Evolutionary conservation across 2,888 invertebrate species (phyloP).

Genomic region (Eristalis intricaria): DNA sequence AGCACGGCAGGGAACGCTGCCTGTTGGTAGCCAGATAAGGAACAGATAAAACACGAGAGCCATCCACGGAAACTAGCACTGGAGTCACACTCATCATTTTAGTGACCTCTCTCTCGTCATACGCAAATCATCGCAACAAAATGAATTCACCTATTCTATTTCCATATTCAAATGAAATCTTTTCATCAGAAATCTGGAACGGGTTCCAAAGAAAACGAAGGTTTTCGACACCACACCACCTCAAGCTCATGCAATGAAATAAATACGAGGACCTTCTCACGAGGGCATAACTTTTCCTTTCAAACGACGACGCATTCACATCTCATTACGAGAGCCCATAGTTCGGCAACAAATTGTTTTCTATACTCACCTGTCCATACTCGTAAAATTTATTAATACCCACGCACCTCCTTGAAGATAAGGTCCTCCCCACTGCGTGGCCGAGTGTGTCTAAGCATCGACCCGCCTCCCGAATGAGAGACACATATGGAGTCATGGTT

Average conservation of each 20-base stretch:
- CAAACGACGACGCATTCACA: background rate
- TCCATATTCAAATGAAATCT: too few species aligned
- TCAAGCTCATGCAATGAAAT: background rate
- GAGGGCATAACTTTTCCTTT: background rate
- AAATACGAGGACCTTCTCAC: background rate
- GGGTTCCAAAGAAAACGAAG: too few species aligned
- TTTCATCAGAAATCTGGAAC: too few species aligned
- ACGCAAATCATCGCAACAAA: too few species aligned
- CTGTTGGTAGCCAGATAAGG: too few species aligned
- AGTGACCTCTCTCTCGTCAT: too few species aligned
- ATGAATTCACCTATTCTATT: too few species aligned
- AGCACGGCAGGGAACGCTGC: too few species aligned
- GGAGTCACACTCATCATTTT: too few species aligned
- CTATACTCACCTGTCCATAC: background rate
- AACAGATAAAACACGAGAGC: too few species aligned
- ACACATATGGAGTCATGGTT: constrained; percentile 36
- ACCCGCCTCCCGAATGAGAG: background rate
- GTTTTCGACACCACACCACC: background rate
- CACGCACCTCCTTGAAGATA: constrained; percentile 8
- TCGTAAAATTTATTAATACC: constrained; percentile 26
- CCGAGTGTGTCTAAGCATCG: background rate
- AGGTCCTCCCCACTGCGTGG: background rate
- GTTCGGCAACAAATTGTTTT: background rate
- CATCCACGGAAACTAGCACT: too few species aligned
- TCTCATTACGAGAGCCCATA: background rate